Evolutionary conservation across 2,113 vertebrate genomes (phyloP), one percentile per base, ranked within the genome.

Genomic region (Crotalus viridis): DNA sequence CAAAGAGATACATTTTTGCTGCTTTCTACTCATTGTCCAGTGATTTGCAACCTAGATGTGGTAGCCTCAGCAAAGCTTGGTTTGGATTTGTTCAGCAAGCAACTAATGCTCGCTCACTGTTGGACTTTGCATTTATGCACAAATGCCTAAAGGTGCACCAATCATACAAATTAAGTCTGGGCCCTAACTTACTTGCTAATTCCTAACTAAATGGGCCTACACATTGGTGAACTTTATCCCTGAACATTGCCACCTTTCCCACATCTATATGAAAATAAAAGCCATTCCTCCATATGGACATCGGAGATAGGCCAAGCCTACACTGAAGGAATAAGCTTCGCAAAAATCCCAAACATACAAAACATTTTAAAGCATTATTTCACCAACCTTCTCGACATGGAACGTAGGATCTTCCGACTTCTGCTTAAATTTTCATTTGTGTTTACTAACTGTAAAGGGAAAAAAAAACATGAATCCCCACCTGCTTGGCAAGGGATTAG

Each of bases 381-480:
- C 87, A 97, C 98, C 98, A 96, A 99, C 99, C 98, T 98, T 81
- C 99, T 98, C 24, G 99, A 98, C 98, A 99, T 99, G 0, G 98
- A 96, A 10, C 98, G 98, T 0, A 99, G 98, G 90, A 99, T 98
- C 96, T 99, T 99, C 85, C 98, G 98, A 93, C 98, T 99, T 96
- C 97, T 98, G 97, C 98, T 99, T 93, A 99, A 98, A 96, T 99
- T 99, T 96, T 99, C 99, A 94, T 97, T 98, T 19, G 99, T 99
- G 69, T 98, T 98, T 88, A 98, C 98, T 97, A 99, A 33, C 99
- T 99, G 93, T 90, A 39, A 96, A 96, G 61, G 95, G 95, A 54
- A 4, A 19, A 52, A 87, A n/a, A 24, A 26, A 9, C 12, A 52
- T 87, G 85, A 51, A 28, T 6, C 54, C 51, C 46, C 9, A n/a